Conservation (phyloP, 1,140 invertebrate species). For the Globodera rostochiensis region DNA sequence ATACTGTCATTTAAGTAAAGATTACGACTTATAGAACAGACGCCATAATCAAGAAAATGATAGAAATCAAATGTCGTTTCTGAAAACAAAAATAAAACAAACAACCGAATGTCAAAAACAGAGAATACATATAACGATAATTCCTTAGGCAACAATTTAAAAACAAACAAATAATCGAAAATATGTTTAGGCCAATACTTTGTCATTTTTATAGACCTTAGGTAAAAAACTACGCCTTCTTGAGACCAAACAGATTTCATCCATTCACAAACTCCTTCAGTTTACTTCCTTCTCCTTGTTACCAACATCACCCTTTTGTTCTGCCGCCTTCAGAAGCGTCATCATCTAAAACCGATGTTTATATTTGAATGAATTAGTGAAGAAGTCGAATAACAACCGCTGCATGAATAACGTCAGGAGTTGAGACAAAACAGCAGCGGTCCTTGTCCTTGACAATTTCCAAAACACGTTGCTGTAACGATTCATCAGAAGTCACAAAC, state of each 20-base stretch:
- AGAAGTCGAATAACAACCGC: constrained; percentile 14
- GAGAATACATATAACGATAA: background rate
- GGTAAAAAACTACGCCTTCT: background rate
- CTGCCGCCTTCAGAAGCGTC: background rate
- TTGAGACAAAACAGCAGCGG: constrained; percentile 48
- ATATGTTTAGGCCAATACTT: background rate
- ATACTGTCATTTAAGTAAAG: too few relatives aligned
- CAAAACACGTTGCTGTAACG: constrained; percentile 34
- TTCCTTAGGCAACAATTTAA: background rate
- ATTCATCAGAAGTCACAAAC: constrained; percentile 40
- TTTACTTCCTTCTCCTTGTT: background rate
- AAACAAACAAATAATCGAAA: background rate
- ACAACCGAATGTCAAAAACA: background rate
- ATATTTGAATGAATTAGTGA: too few relatives aligned
- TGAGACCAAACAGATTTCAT: background rate
- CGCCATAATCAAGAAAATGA: too few relatives aligned
- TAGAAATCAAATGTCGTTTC: too few relatives aligned
- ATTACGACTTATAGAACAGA: too few relatives aligned
- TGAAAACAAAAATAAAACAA: background rate
- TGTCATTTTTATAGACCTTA: too few relatives aligned
- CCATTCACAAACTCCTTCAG: background rate
- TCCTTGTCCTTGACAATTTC: constrained; percentile 27
- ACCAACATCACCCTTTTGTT: background rate
- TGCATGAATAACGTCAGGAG: constrained; percentile 53
- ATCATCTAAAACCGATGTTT: constrained; percentile 17